Base-by-base conservation (phyloP, 2,888 invertebrate species). In the Apeira syringaria region DNA sequence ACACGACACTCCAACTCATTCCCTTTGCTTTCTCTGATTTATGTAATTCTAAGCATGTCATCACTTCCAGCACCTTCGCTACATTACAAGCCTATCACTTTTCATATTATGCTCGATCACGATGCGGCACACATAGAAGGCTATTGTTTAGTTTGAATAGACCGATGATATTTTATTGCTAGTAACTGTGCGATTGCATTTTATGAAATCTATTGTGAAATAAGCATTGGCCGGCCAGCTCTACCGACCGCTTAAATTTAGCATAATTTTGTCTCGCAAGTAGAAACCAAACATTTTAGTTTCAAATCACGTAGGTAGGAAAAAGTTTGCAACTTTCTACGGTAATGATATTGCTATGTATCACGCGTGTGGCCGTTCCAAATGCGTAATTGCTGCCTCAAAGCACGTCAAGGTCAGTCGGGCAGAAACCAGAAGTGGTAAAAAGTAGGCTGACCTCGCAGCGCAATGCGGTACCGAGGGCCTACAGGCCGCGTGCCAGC, bases 281-380 rank as follows among this genome's bases (percentile, higher is more conserved):
- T 67, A 68, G 69, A 68, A 74, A 71, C 61, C 66, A 55, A 59
- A 52, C 48, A 61, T 76, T 69, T 38, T 39, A 53, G 60, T 3
- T 71, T 74, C 83, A 43, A 64, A 69, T 73, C 86, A 86, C 84
- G 84, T 74, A 43, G 66, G 84, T 74, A 43, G 66, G 73, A 66
- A 82, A 82, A 77, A 78, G 78, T 78, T n/a, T n/a, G 60, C 56
- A 70, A 64, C 86, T 87, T 86, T 87, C 87, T 81, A 77, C 68
- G 68, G 62, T 64, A 62, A 68, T 57, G 55, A 61, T 66, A 68
- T 71, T 71, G 67, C 54, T 65, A 68, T 63, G 60, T 59, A 59
- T 59, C 53, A 58, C 61, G 65, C 56, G 66, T 53, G 54, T 61
- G 60, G 64, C 64, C 59, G 66, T 49, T 61, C 62, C 57, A 70